These are phyloP conservation scores for Drosophila leontia DNA, from an alignment of 1,140 invertebrate genomes.

Conservation along the genomic window DNA sequence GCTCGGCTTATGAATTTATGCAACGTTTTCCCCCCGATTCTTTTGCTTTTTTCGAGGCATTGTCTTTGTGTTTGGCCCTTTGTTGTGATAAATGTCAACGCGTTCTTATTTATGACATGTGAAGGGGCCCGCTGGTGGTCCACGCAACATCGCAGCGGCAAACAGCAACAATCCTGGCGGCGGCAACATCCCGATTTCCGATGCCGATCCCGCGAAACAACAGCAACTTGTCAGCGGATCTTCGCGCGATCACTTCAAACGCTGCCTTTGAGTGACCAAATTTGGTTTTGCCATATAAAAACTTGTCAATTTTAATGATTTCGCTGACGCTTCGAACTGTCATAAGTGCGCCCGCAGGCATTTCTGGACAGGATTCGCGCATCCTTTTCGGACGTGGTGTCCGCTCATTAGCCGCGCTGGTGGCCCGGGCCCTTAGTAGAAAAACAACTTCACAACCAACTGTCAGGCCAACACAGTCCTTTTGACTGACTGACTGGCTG, in stretches of 20 bases:
- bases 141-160: constrained; percentile 5
- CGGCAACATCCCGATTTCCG: constrained; percentile 6
- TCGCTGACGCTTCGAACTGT: constrained; percentile 84
- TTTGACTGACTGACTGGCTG: constrained; percentile 50
- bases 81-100: constrained; percentile 85
- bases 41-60: constrained; percentile 33
- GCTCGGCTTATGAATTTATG: constrained; percentile 81
- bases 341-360: constrained; percentile 80
- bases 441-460: constrained; percentile 18
- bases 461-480: constrained; percentile 33
- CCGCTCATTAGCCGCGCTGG: constrained; percentile 62
- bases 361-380: constrained; percentile 45
- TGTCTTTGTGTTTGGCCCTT: constrained; percentile 67
- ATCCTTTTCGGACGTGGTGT: constrained; percentile 44
- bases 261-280: constrained; percentile 76
- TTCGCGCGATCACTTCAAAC: constrained; percentile 65
- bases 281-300: constrained; percentile 79
- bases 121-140: constrained; percentile 75
- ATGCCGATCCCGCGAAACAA: constrained; percentile 19
- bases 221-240: constrained; percentile 63
- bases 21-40: constrained; percentile 63
- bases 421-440: neutral
- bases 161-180: constrained; percentile 2
- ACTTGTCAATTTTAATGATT: constrained; percentile 85
- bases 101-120: constrained; percentile 85